Conservation (phyloP, 2,113 vertebrate species). For the Crotalus tigris region DNA sequence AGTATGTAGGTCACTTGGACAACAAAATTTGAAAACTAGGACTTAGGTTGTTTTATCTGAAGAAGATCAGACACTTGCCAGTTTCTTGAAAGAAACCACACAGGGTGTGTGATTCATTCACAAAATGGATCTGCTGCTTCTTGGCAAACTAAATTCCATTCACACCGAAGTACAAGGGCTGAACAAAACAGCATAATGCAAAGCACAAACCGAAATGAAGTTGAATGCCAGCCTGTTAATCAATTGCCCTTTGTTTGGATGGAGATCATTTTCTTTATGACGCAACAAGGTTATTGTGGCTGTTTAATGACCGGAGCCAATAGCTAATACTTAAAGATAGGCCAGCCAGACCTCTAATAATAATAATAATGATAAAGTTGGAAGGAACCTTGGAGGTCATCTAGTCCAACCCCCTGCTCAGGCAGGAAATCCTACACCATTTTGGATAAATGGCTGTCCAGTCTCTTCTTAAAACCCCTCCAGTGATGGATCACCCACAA, state of each 20-base stretch:
- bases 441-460: no score
- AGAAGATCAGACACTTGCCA: rapidly evolving
- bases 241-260: not conserved
- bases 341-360: not conserved
- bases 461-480: no score
- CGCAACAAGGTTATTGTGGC: not conserved
- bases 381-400: no score
- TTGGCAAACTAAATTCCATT: rapidly evolving
- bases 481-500: no score
- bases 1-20: conserved; percentile 43
- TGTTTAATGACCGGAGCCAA: not conserved
- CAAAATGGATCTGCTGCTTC: not conserved
- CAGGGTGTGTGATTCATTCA: not conserved
- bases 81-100: not conserved
- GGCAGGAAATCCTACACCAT: no score
- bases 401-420: no score
- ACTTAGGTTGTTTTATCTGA: not conserved
- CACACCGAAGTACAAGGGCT: rapidly evolving
- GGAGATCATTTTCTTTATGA: not conserved
- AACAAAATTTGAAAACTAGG: not conserved
- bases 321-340: not conserved
- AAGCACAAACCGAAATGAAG: no score
- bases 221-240: not conserved
- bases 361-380: no score
- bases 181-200: not conserved